Percentiles rank a stretch among this genome's conserved stretches.
Conservation (phyloP, 2,113 vertebrate species). For the Xenopus laevis region DNA sequence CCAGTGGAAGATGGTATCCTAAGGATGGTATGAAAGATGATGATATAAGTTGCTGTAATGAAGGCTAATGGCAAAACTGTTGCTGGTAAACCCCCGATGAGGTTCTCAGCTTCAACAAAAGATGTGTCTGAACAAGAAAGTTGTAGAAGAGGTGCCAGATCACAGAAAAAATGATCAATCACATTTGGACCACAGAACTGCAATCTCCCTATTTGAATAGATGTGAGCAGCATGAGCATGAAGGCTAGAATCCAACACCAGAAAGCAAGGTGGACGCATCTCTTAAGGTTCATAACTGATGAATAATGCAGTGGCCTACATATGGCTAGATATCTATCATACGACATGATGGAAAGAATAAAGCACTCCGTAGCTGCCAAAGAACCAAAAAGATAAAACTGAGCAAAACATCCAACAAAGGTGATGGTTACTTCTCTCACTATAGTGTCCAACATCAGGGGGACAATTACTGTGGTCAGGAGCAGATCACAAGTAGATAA, state of each 20-base stretch:
- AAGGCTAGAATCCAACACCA: slow-evolving; percentile 1
- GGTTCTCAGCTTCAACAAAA: not conserved
- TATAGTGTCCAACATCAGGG: not conserved
- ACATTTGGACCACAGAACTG: slow-evolving; percentile 10
- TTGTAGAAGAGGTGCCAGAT: slow-evolving; percentile 4
- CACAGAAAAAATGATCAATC: slow-evolving; percentile 30
- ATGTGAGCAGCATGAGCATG: not conserved
- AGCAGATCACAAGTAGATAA: slow-evolving; percentile 4
- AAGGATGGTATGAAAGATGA: slow-evolving; percentile 7
- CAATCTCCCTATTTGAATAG: not conserved
- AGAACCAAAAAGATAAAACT: slow-evolving; percentile 46
- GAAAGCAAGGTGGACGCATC: not conserved
- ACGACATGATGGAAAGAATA: slow-evolving; percentile 45
- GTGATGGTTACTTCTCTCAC: not conserved
- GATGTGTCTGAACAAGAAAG: slow-evolving; percentile 15
- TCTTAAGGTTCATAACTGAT: not conserved
- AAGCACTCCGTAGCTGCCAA: slow-evolving; percentile 36
- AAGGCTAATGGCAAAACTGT: not conserved
- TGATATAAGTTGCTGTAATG: slow-evolving; percentile 3
- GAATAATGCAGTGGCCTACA: slow-evolving; percentile 17
- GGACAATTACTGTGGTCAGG: not conserved
- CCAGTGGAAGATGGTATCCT: slow-evolving; percentile 16
- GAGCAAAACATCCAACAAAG: slow-evolving; percentile 24
- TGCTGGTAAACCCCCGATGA: not conserved
- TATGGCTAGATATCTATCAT: slow-evolving; percentile 39